These are phyloP conservation scores for Meteorus cinctellus DNA, from an alignment of 2,888 invertebrate species.

Conservation along the genomic window DNA sequence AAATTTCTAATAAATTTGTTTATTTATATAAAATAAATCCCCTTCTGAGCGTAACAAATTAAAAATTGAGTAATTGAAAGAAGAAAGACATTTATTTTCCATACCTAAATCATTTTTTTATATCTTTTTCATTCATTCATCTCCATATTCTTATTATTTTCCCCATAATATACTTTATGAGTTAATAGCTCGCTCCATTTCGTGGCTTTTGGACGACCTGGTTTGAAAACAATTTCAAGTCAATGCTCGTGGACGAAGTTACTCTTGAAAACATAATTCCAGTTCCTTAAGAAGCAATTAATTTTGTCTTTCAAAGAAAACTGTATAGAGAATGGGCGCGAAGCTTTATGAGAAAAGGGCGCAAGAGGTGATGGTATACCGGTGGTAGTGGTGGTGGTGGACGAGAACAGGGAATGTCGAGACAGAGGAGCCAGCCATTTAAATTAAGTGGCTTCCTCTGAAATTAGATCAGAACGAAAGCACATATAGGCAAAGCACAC, in stretches of 20 bases:
- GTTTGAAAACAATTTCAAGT: slow-evolving; percentile 29
- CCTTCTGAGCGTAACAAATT: no score
- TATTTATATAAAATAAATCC: no score
- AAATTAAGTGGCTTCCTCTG: slow-evolving; percentile 69
- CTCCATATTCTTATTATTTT: neutral
- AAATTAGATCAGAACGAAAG: slow-evolving; percentile 63
- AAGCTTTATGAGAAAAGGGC: slow-evolving; percentile 29
- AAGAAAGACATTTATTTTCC: no score
- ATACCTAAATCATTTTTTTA: neutral
- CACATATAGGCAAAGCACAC: slow-evolving; percentile 23
- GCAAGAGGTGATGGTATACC: slow-evolving; percentile 9
- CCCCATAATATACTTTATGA: neutral
- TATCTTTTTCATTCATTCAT: neutral
- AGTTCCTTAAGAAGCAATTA: slow-evolving; percentile 70
- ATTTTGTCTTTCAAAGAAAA: slow-evolving; percentile 63
- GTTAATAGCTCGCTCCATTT: slow-evolving; percentile 22
- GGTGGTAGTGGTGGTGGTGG: slow-evolving; percentile 33
- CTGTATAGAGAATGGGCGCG: slow-evolving; percentile 45
- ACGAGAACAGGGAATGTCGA: slow-evolving; percentile 40
- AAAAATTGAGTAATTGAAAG: no score
- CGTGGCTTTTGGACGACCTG: slow-evolving; percentile 20
- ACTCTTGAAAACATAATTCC: slow-evolving; percentile 68
- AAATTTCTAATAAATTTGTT: no score
- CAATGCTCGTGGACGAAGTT: slow-evolving; percentile 40
- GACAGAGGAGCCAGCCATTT: slow-evolving; percentile 60